Conservation (phyloP, 2,888 invertebrate species). For the Tenthredo mesomela region DNA sequence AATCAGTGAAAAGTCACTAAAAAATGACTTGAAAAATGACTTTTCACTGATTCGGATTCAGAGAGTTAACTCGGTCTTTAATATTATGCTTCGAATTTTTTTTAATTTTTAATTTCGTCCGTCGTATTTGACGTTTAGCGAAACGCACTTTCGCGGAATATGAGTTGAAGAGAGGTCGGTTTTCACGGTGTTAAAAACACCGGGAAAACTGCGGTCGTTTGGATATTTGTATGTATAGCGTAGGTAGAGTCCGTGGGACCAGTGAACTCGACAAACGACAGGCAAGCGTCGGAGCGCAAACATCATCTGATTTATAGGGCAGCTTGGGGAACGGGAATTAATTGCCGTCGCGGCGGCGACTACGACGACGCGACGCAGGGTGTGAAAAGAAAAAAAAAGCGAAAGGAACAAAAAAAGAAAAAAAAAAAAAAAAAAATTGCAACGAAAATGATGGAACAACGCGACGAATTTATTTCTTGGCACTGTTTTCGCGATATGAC, state of each 20-base stretch:
- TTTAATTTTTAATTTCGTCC: neutral
- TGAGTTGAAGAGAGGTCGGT: too few relatives aligned
- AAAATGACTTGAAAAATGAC: too few relatives aligned
- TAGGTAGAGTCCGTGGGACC: neutral
- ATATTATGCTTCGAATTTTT: neutral
- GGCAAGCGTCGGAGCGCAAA: conserved; percentile 59
- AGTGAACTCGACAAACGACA: conserved; percentile 59
- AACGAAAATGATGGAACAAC: neutral
- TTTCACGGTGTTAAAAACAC: neutral
- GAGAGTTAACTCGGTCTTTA: neutral
- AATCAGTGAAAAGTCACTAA: too few relatives aligned
- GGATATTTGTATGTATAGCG: neutral
- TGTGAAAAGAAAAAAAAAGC: neutral
- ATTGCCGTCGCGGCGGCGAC: conserved; percentile 28
- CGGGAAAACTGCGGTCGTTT: conserved; percentile 5
- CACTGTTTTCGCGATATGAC: neutral
- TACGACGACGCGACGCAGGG: neutral
- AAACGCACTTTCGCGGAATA: neutral
- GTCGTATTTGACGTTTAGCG: conserved; percentile 28
- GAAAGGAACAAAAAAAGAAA: neutral
- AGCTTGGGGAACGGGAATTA: conserved; percentile 55
- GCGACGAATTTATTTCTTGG: neutral
- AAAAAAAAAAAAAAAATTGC: neutral
- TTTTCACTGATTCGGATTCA: too few relatives aligned
- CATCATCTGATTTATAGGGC: conserved; percentile 67